phyloP scores from a whole-genome alignment of 23 tunicate species.

The Trididemnum clinides region DNA sequence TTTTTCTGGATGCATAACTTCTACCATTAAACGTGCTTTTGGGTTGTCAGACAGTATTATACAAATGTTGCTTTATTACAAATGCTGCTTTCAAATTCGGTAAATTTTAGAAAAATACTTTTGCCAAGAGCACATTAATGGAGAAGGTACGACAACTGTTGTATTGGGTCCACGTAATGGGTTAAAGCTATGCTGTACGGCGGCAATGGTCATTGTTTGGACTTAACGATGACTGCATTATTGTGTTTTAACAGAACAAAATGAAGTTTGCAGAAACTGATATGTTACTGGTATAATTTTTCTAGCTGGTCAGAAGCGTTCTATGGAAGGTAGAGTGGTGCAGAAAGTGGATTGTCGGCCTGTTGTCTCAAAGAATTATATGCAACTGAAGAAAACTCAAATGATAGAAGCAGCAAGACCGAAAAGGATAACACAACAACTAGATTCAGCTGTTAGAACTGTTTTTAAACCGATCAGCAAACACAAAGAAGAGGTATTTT shows the following conservation, averaged over 20 bases:
- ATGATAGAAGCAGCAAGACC: slow-evolving; percentile 69
- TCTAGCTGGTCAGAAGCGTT: slow-evolving; percentile 65
- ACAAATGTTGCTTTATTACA: background rate
- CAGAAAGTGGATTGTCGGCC: slow-evolving; percentile 94
- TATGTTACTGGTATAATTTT: background rate
- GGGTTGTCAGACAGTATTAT: no score
- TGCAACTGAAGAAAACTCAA: slow-evolving; percentile 75
- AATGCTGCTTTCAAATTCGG: background rate
- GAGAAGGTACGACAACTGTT: no score
- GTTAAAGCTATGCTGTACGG: no score
- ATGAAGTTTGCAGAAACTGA: background rate
- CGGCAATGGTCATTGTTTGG: background rate
- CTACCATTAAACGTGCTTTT: no score
- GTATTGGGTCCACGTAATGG: no score
- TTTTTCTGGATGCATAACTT: no score
- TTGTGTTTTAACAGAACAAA: no score
- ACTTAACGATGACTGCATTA: no score
- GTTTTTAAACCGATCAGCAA: slow-evolving; percentile 65
- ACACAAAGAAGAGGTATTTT: slow-evolving; percentile 71
- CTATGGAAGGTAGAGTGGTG: slow-evolving; percentile 87
- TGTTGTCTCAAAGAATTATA: slow-evolving; percentile 65
- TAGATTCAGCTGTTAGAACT: slow-evolving; percentile 54
- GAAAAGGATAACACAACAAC: slow-evolving; percentile 59
- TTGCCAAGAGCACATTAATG: no score
- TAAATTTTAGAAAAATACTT: no score